Percentiles rank a stretch among this genome's conserved stretches.
phyloP scores from a whole-genome alignment of 2,888 invertebrate species.

The Melieria picta region DNA sequence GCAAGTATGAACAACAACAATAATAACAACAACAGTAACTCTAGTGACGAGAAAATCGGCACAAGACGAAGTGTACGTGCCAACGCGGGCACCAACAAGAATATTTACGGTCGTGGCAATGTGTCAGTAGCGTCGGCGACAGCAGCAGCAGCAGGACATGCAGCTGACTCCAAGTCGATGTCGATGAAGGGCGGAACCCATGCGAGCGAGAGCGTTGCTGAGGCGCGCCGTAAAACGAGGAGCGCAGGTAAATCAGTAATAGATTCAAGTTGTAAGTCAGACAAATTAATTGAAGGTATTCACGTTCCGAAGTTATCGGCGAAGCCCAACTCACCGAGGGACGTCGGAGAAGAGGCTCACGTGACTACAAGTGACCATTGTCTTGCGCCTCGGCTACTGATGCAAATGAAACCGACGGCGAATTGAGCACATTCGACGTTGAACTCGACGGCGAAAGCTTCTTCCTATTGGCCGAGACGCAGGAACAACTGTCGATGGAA shows the following conservation, averaged over 20 bases:
- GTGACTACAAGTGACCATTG: conserved; percentile 80
- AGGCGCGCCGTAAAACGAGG: conserved; percentile 72
- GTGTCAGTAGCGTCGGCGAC: conserved; percentile 53
- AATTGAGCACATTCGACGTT: conserved; percentile 44
- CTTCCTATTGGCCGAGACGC: conserved; percentile 61
- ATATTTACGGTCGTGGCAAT: conserved; percentile 61
- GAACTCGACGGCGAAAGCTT: conserved; percentile 40
- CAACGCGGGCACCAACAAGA: conserved; percentile 63
- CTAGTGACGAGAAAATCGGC: conserved; percentile 68
- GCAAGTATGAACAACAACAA: not conserved
- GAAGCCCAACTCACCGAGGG: conserved; percentile 62
- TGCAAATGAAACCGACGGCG: conserved; percentile 49
- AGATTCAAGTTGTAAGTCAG: not conserved
- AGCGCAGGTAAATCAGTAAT: conserved; percentile 71
- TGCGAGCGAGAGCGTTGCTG: conserved; percentile 54
- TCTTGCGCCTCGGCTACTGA: conserved; percentile 67
- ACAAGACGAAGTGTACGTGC: conserved; percentile 70
- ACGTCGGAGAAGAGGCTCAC: conserved; percentile 73
- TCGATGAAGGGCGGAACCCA: conserved; percentile 53
- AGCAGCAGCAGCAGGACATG: conserved; percentile 42
- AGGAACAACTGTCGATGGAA: conserved; percentile 42
- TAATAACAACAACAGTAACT: conserved; percentile 43
- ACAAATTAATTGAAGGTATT: not conserved
- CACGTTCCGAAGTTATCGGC: conserved; percentile 55
- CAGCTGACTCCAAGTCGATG: conserved; percentile 51